Evolutionary conservation across 2,113 vertebrate genomes (phyloP), one percentile per base, ranked within the genome.

Genomic region (Platycercus adscitus): DNA sequence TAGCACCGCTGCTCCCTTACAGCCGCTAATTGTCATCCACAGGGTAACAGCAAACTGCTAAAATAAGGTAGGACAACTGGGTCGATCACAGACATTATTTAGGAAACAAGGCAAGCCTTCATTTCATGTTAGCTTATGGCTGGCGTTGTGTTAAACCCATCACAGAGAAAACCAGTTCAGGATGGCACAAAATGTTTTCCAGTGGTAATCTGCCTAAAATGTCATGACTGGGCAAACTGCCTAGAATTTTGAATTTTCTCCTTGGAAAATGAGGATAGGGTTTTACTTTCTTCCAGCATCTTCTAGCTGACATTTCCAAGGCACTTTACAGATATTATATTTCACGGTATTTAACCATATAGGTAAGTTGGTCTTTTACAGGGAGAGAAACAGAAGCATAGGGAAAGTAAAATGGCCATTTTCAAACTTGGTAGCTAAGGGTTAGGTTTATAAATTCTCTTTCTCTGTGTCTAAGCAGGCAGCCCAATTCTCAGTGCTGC

Each of bases 381-480:
- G 23, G 19, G 71, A 79, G 53, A 55, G 49, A 73, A 77, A 46
- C 4, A 29, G 44, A 70, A 60, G 26, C 0, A 0, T 0, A 39
- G 35, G 5, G 28, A 35, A 28, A 33, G 61, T 58, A 68, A 81
- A 88, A 56, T 9, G 20, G 41, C 44, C 19, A 5, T 43, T 94
- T 91, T 65, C 80, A 79, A 73, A 81, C 61, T 81, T 23, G 0
- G 31, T 72, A 35, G 23, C 13, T 78, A 37, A 81, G 26, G 17
- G 23, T 43, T 35, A 70, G 50, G 56, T 39, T 94, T 89, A 58
- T 39, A 84, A 88, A 69, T 49, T 89, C n/a, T 33, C 0, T 70
- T 96, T 91, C 91, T 55, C 68, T 47, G 46, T 86, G 68, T 78
- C 76, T 81, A 84, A 83, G 65, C 77, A 82, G 81, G 83, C 88